Base-by-base conservation (phyloP, 1,140 invertebrate genomes). In the Daktulosphaira vitifoliae region DNA sequence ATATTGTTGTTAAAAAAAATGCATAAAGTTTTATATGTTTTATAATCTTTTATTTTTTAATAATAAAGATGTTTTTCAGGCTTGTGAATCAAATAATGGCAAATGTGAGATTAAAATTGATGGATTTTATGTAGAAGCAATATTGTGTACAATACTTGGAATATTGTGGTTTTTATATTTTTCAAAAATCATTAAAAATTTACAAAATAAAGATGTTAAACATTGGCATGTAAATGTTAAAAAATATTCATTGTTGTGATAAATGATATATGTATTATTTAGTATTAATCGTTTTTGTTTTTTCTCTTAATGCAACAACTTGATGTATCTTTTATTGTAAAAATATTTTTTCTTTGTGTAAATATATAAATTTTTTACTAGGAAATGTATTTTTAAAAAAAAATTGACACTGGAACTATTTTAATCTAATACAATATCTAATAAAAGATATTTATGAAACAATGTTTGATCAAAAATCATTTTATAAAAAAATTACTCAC, bases 81-180 rank as follows among this genome's bases (percentile, higher is more conserved):
- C 42, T 44, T 62, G 56, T 33, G 38, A 46, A 62, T 20, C 42
- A 48, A 46, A 25, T 46, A 13, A 62, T 48, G 56, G 56, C 42
- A 62, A 62, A 3, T 97, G 93, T 72, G 65, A 78, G 2, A 89
- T 82, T 5, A 72, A 75, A 5, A 71, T 93, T 3, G 95, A 98
- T 76, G 95, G 94, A 4, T 98, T 90, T 75, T 96, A 96, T 73
- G 79, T 96, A 69, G 90, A 96, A 76, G 87, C 84, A n/a, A 69
- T 84, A 3, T 71, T 93, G 3, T 95, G 91, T 72, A 76, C 89
- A n/a, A 72, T 88, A 0, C 77, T 96, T 65, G 94, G 93, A 16
- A 82, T 92, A 65, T 48, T 90, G 0, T 97, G 93, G 93, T 62
- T 26, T 48, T 13, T 20, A 26, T 62, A 62, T 48, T 62, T 62